These are phyloP conservation scores for Phocides pigmalion DNA, from an alignment of 1,140 invertebrate species.

Conservation along the genomic window DNA sequence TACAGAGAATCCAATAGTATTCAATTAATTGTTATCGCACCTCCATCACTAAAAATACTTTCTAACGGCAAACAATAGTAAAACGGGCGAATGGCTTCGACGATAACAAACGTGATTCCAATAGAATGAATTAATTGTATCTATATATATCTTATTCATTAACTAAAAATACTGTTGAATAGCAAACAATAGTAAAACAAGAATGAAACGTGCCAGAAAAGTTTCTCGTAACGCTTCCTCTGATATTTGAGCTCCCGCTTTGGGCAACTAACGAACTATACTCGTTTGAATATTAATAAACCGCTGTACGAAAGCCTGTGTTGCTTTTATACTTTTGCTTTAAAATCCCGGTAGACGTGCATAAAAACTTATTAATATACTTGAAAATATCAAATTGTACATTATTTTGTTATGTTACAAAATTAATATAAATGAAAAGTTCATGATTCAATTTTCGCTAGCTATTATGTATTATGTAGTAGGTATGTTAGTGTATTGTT, in stretches of 20 bases:
- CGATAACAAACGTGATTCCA: background rate
- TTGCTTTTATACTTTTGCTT: background rate
- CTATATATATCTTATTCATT: slow-evolving; percentile 1
- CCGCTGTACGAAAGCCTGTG: background rate
- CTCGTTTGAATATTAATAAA: slow-evolving; percentile 17
- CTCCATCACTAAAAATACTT: slow-evolving; percentile 3
- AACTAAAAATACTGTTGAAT: slow-evolving; percentile 24
- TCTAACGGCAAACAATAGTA: slow-evolving; percentile 3
- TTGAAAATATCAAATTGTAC: too few species aligned
- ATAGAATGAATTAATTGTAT: background rate
- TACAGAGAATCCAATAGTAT: background rate
- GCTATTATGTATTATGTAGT: too few species aligned
- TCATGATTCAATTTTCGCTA: too few species aligned
- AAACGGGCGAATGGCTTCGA: background rate
- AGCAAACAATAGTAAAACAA: slow-evolving; percentile 56
- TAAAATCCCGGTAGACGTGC: background rate
- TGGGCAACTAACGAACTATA: slow-evolving; percentile 18
- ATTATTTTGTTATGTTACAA: too few species aligned
- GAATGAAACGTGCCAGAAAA: slow-evolving; percentile 50
- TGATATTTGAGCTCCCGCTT: slow-evolving; percentile 28
- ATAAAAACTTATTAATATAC: too few species aligned
- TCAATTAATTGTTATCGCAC: background rate
- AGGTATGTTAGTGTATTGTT: too few species aligned
- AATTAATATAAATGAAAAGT: too few species aligned
- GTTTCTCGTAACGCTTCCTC: slow-evolving; percentile 47